These are phyloP conservation scores for Xenopus laevis DNA, from an alignment of 2,113 vertebrate genomes.

Conservation along the genomic window DNA sequence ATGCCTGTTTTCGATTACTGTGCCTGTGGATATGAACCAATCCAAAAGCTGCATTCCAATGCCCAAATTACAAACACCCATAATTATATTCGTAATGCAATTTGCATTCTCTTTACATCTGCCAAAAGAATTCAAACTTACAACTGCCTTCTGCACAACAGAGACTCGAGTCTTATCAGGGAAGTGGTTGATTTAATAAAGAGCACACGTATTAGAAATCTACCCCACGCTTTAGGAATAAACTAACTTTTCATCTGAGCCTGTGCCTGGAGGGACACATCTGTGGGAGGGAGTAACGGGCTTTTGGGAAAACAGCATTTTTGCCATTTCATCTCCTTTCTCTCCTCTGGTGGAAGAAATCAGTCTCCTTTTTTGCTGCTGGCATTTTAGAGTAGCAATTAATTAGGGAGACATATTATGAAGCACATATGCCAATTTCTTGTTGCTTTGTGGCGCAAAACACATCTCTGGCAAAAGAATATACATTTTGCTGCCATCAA, in stretches of 20 bases:
- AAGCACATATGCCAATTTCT: constrained; percentile 37
- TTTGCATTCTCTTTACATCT: neutral
- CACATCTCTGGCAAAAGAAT: constrained; percentile 32
- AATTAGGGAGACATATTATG: constrained; percentile 41
- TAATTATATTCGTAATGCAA: constrained; percentile 14
- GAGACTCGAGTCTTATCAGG: neutral
- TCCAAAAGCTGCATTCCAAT: constrained; percentile 24
- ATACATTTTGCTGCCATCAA: constrained; percentile 30
- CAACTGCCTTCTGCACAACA: neutral
- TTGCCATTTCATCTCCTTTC: constrained; percentile 21
- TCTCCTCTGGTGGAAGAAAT: constrained; percentile 41
- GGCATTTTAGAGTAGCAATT: constrained; percentile 37
- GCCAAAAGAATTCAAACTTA: neutral
- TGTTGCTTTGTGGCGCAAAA: constrained; percentile 28
- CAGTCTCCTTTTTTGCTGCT: constrained; percentile 29
- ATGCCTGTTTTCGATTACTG: constrained; percentile 29
- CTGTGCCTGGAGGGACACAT: constrained; percentile 23
- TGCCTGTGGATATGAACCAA: constrained; percentile 18
- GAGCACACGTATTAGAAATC: neutral
- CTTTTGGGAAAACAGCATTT: constrained; percentile 18
- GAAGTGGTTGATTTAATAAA: neutral
- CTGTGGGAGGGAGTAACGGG: constrained; percentile 32
- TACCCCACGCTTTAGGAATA: constrained; percentile 4
- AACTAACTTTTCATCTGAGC: constrained; percentile 8
- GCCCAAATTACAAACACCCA: constrained; percentile 31